A percentile compares a stretch with the other conserved stretches of the same genome.
These are phyloP conservation scores for Tillus elongatus DNA, from an alignment of 2,888 invertebrate genomes.

Conservation along the genomic window DNA sequence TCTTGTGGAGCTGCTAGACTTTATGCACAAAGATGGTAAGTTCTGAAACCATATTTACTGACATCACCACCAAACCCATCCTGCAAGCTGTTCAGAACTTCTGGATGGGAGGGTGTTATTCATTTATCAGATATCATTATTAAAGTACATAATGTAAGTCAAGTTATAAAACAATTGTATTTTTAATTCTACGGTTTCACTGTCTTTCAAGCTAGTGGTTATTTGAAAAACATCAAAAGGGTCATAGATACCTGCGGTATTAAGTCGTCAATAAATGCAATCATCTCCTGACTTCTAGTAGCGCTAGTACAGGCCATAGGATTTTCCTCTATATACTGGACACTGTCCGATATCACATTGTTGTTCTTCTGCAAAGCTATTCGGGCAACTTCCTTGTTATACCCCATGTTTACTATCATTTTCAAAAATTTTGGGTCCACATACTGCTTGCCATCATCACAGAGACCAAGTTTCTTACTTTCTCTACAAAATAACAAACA, in stretches of 20 bases:
- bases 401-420: slow-evolving; percentile 62
- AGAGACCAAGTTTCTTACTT: slow-evolving; percentile 48
- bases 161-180: slow-evolving; percentile 1
- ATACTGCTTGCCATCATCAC: slow-evolving; percentile 49
- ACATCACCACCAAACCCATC: too few species aligned
- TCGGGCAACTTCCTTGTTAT: slow-evolving; percentile 48
- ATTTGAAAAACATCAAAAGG: too few species aligned
- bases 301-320: slow-evolving; percentile 43
- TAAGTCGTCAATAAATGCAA: slow-evolving; percentile 34
- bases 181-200: too few species aligned
- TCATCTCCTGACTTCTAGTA: slow-evolving; percentile 35
- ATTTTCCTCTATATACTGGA: slow-evolving; percentile 54
- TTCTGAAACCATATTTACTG: too few species aligned
- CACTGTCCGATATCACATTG: slow-evolving; percentile 60
- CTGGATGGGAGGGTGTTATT: too few species aligned
- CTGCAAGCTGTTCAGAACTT: too few species aligned
- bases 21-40: too few species aligned
- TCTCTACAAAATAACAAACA: slow-evolving; percentile 41
- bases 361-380: slow-evolving; percentile 56
- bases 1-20: too few species aligned
- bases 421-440: slow-evolving; percentile 46
- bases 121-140: background rate
- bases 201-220: too few species aligned
- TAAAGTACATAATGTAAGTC: background rate
- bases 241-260: slow-evolving; percentile 31